Base-by-base conservation (phyloP, 1,140 invertebrate genomes). In the Centruroides vittatus region DNA sequence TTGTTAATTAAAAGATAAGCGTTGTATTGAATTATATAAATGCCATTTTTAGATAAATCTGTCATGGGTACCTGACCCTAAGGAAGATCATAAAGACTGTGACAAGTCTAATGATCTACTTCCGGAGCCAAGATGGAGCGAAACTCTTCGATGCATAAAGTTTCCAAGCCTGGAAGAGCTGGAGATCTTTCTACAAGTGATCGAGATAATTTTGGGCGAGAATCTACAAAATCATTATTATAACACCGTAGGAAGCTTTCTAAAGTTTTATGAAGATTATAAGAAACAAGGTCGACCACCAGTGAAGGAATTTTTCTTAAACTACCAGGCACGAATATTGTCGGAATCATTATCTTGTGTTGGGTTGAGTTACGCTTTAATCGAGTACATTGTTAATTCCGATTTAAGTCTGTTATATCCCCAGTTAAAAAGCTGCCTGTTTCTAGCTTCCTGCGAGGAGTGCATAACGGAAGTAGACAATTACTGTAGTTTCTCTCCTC, bases 391-490 rank as follows among this genome's bases (percentile, higher is more conserved):
- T 61, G 61, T 54, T 52, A 74, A 86, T 51, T 73, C 66, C 61
- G 72, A 73, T 65, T 72, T 82, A 8, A 77, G 79, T 59, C 70
- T 78, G 56, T 78, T 79, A 66, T 84, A 81, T 66, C 81, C 84
- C n/a, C 81, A 82, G 57, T 74, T 88, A 65, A 57, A 63, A 47
- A 54, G 76, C 75, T 9, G 77, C 78, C 57, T 79, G 81, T 67
- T 78, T 85, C 58, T 86, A 82, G 68, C 75, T 7, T 93, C 89
- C 12, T 93, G 89, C 69, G 90, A 93, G 75, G 91, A 94, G 74
- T 84, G 80, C 66, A 61, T 72, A 5, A 59, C 61, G 7, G 62
- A 68, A 11, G 53, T 72, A 8, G 65, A 68, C 35, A 53, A 48
- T 13, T 71, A 70, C 50, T 59, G 60, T 36, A 58, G 61, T 11